Evolutionary conservation across 2,888 invertebrate species (phyloP).

Genomic region (Nephrotoma guestfalica): DNA sequence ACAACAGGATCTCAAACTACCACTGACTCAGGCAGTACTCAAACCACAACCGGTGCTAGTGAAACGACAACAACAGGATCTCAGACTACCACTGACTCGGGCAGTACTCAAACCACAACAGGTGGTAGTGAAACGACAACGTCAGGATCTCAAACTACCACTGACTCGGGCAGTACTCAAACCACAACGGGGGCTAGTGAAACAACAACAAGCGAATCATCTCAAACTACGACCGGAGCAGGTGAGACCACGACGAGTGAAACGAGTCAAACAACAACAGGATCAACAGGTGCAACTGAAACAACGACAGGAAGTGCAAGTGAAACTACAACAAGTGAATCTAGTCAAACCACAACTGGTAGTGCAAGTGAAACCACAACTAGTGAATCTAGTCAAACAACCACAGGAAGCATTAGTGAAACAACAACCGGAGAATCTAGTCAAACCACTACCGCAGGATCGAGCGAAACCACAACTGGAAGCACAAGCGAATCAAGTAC

Average conservation of each 20-base stretch:
- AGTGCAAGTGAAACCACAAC: conserved; percentile 8
- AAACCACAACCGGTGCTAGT: not conserved
- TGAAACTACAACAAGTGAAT: conserved; percentile 2
- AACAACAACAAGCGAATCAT: conserved; percentile 5
- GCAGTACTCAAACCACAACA: not conserved
- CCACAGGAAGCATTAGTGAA: not conserved
- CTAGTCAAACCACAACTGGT: conserved; percentile 2
- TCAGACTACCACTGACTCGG: conserved; percentile 5
- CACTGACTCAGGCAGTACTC: conserved; percentile 16
- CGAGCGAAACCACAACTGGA: not conserved
- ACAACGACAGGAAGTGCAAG: conserved; percentile 17
- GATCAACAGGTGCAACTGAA: not conserved
- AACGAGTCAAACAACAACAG: conserved; percentile 9
- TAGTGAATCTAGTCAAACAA: conserved; percentile 4
- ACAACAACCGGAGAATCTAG: not conserved
- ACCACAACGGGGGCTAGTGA: conserved; percentile 6
- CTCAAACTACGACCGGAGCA: conserved; percentile 8
- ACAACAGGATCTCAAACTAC: conserved; percentile 13
- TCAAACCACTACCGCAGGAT: not conserved
- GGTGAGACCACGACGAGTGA: conserved; percentile 3
- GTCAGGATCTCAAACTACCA: not conserved
- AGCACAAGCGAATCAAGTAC: not conserved
- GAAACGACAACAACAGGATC: conserved; percentile 7
- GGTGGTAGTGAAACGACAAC: not conserved
- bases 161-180: conserved; percentile 4